A percentile compares a stretch with the other conserved stretches of the same genome.
phyloP scores from a whole-genome alignment of 2,797 vertebrate species.

The Moxostoma hubbsi region DNA sequence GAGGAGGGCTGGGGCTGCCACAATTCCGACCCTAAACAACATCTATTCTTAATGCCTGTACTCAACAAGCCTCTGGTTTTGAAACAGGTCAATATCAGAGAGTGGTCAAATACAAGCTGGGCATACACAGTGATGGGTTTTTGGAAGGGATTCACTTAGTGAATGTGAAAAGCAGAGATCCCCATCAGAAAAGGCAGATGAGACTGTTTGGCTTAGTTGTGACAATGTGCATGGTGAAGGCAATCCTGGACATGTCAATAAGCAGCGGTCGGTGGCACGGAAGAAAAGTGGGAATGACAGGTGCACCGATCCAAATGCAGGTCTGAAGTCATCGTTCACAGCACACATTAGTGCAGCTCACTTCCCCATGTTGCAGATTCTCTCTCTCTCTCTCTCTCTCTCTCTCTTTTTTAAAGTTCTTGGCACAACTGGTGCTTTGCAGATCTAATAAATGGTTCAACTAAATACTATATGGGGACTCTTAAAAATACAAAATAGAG shows the following conservation, averaged over 20 bases:
- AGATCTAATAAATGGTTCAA: not conserved
- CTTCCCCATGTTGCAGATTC: slow-evolving; percentile 55
- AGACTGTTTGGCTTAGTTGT: slow-evolving; percentile 9
- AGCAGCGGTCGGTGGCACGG: slow-evolving; percentile 71
- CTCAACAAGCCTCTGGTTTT: slow-evolving; percentile 66
- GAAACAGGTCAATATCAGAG: slow-evolving; percentile 75
- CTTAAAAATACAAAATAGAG: no score
- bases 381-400: not conserved
- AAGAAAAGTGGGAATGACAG: slow-evolving; percentile 78
- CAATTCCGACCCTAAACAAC: slow-evolving; percentile 69
- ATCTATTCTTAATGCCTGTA: slow-evolving; percentile 73
- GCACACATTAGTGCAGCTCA: slow-evolving; percentile 68
- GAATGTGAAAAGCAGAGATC: slow-evolving; percentile 27
- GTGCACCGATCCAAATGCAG: slow-evolving; percentile 71
- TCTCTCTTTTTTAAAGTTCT: not conserved
- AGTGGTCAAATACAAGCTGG: slow-evolving; percentile 68
- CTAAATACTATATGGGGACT: not conserved
- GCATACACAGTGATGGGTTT: slow-evolving; percentile 55
- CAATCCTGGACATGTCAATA: slow-evolving; percentile 66
- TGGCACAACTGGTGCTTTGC: not conserved
- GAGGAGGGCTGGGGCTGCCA: slow-evolving; percentile 54
- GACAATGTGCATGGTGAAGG: slow-evolving; percentile 56
- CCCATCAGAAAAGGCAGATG: slow-evolving; percentile 23
- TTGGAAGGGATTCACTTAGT: slow-evolving; percentile 46
- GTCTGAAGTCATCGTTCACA: slow-evolving; percentile 74